phyloP scores from a whole-genome alignment of 2,113 vertebrate genomes.

The Junco hyemalis region DNA sequence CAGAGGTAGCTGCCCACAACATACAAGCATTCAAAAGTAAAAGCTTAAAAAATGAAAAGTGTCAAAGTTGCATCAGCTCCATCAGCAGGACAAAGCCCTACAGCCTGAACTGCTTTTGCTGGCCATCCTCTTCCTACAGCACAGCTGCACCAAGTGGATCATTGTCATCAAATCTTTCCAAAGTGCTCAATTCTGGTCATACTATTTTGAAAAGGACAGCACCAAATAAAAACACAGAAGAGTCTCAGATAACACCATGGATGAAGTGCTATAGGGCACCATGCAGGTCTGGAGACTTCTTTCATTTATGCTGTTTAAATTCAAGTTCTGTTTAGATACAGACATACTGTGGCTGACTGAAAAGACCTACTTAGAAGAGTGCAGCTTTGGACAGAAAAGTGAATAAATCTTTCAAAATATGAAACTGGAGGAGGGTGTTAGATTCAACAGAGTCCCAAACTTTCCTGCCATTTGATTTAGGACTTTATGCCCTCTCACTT shows the following conservation, averaged over 20 bases:
- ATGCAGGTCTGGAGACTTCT: rapidly evolving
- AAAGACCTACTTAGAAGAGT: neutral
- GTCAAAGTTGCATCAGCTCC: neutral
- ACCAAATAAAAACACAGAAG: neutral
- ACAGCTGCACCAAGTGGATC: neutral
- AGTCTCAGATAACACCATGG: neutral
- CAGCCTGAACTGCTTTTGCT: neutral
- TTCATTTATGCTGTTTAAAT: neutral
- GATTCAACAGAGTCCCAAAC: neutral
- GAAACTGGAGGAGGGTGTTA: neutral
- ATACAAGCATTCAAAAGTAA: neutral
- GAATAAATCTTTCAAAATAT: neutral
- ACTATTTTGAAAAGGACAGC: neutral
- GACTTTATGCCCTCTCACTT: neutral
- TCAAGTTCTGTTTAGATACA: neutral
- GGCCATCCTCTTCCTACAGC: neutral
- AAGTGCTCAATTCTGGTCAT: neutral
- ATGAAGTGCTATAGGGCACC: neutral
- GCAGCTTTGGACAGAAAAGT: neutral
- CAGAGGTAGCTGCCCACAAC: neutral
- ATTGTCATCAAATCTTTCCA: neutral
- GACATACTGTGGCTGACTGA: neutral
- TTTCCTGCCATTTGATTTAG: neutral
- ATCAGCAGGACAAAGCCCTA: neutral
- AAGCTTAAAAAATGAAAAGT: neutral